These are phyloP conservation scores for Goniozus legneri DNA, from an alignment of 1,140 invertebrate species.

Conservation along the genomic window DNA sequence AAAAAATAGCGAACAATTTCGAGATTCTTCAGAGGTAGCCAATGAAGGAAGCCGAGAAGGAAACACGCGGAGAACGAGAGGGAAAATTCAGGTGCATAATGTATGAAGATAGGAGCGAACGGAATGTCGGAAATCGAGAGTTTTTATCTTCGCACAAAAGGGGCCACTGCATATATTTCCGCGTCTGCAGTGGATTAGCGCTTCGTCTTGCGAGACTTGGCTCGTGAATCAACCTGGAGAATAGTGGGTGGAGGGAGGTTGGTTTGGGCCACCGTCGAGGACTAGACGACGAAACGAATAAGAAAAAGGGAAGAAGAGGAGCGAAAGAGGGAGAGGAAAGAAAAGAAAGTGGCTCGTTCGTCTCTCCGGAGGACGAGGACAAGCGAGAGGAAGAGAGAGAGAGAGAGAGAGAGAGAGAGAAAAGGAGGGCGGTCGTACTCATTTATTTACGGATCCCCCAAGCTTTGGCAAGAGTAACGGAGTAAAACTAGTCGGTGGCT, in stretches of 20 bases:
- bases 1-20: not conserved
- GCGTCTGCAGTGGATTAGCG: too few relatives aligned
- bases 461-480: slow-evolving; percentile 5
- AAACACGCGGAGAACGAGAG: too few relatives aligned
- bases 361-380: slow-evolving; percentile 5
- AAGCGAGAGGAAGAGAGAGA: not conserved
- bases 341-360: not conserved
- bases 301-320: not conserved
- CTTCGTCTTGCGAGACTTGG: too few relatives aligned
- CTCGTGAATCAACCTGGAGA: too few relatives aligned
- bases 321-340: not conserved
- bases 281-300: not conserved
- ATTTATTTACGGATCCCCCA: slow-evolving; percentile 16
- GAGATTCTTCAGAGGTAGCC: not conserved
- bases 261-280: not conserved
- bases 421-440: slow-evolving; percentile 1
- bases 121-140: too few relatives aligned
- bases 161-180: too few relatives aligned
- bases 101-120: too few relatives aligned
- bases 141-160: too few relatives aligned
- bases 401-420: not conserved
- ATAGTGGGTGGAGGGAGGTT: too few relatives aligned
- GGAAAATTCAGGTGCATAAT: too few relatives aligned
- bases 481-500: slow-evolving; percentile 10
- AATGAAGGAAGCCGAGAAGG: not conserved